Evolutionary conservation across 2,888 invertebrate genomes (phyloP), one percentile per base, ranked within the genome.

Genomic region (Neoaliturus tenellus): DNA sequence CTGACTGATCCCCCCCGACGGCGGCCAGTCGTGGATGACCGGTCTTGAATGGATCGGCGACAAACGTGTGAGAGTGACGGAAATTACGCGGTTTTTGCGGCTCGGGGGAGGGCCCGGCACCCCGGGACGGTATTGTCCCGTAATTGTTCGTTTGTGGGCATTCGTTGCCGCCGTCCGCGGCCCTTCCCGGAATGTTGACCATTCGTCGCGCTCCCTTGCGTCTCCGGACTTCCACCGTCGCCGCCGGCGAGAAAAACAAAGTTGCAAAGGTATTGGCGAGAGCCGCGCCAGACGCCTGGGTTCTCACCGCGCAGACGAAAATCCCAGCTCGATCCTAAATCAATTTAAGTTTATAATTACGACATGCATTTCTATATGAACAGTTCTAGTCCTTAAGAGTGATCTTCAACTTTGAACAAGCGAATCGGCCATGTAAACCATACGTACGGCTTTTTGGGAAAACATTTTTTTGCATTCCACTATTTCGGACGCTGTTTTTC

Each of bases 101-200:
- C 12, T 23, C 28, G 41, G 44, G 48, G 28, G 39, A 17, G 1
- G 0, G 0, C 41, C 6, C 8, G 39, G 20, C 28, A n/a, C n/a
- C 10, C 71, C 20, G 71, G 41, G 39, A 12, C 48, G 48, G 75
- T 75, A 75, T 75, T 75, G 75, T 75, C 75, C 75, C 1, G 44
- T 75, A 28, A 75, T 75, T 75, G 75, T 35, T n/a, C 28, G 39
- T n/a, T 23, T 35, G 69, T 33, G 69, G 33, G 31, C 35, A 33
- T 31, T n/a, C 33, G 10, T 2, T 10, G 33, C 23, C 23, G 20
- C 35, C 69, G 33, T 6, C 41, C 44, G n/a, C 67, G 23, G 17
- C 41, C 44, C 28, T 75, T 75, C 75, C 69, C 6, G 39, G 69
- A 69, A 69, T 33, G 39, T 10, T 23, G 10, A 1, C 25, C 75